Evolutionary conservation across 92 coral and sea anemone genomes (phyloP).

Genomic region (Siderastrea siderea): DNA sequence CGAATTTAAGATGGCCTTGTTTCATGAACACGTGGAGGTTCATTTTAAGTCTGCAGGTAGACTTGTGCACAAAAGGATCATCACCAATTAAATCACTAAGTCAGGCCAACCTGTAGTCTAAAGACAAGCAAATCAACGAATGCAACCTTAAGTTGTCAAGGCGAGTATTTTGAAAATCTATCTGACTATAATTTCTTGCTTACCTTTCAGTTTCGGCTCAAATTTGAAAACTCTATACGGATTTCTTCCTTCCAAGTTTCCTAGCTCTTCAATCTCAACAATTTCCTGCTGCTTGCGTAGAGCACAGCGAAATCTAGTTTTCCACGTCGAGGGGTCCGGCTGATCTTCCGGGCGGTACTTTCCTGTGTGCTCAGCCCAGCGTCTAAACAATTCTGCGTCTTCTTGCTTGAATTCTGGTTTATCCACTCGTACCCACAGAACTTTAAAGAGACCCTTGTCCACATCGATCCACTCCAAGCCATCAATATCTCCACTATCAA

Average conservation of each 20-base stretch:
- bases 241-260: slow-evolving; percentile 27
- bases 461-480: slow-evolving; percentile 51
- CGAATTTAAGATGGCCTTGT: background rate
- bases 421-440: slow-evolving; percentile 49
- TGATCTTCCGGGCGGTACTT: slow-evolving; percentile 42
- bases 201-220: slow-evolving; percentile 57
- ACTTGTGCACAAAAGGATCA: background rate
- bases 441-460: background rate
- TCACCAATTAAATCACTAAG: background rate
- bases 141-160: background rate
- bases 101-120: background rate
- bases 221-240: slow-evolving; percentile 55
- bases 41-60: background rate
- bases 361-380: slow-evolving; percentile 37
- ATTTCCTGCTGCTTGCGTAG: slow-evolving; percentile 49
- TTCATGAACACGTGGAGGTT: slow-evolving; percentile 7
- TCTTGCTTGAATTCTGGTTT: slow-evolving; percentile 46
- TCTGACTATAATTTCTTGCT: background rate
- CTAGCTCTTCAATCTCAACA: slow-evolving; percentile 24
- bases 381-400: slow-evolving; percentile 46
- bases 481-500: slow-evolving; percentile 14
- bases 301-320: slow-evolving; percentile 61
- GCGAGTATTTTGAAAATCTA: background rate
- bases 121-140: background rate
- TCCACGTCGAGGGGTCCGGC: slow-evolving; percentile 55